Evolutionary conservation across 2,888 invertebrate species (phyloP), one percentile per base, ranked within the genome.

Genomic region (Hylaea fasciaria): DNA sequence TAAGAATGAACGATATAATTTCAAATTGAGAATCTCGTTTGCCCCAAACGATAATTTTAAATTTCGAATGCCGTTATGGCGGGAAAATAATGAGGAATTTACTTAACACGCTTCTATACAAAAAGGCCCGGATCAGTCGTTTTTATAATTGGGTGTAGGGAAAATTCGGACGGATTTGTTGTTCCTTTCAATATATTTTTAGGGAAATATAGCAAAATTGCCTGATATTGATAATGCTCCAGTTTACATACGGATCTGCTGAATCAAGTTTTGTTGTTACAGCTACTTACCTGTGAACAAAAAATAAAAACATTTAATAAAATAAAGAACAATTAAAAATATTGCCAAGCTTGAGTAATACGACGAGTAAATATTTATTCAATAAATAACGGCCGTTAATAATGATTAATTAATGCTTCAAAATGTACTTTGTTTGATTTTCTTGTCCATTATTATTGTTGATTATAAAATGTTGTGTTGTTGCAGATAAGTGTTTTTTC

Each of bases 221-320:
- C 43, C 43, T 37, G 29, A 17, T 29, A 32, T 62, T 40, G 50
- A 12, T 14, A 16, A 9, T 46, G 16, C 16, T 62, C 17, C n/a
- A 58, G 66, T 68, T 66, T 69, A 74, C 76, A 71, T 77, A 75
- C 77, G 69, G 56, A 57, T 67, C 58, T 62, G 64, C 66, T 68
- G 60, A 65, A 43, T 56, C 29, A 49, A 61, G 67, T 62, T 63
- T 11, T 17, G 56, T 62, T 44, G 37, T 28, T 12, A 65, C 74
- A 47, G 70, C 68, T 72, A 88, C 89, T 88, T 88, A 89, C 89
- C 89, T 88, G 85, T 14, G 83, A 86, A n/a, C n/a, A n/a, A 77
- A 64, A 74, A 72, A 69, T 66, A 71, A 69, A 22, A 44, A 44
- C 22, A 22, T 16, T 37, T 37, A 3, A n/a, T 37, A 3, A 37